These are phyloP conservation scores for Pecten maximus DNA, from an alignment of 2,888 invertebrate species.

Conservation along the genomic window DNA sequence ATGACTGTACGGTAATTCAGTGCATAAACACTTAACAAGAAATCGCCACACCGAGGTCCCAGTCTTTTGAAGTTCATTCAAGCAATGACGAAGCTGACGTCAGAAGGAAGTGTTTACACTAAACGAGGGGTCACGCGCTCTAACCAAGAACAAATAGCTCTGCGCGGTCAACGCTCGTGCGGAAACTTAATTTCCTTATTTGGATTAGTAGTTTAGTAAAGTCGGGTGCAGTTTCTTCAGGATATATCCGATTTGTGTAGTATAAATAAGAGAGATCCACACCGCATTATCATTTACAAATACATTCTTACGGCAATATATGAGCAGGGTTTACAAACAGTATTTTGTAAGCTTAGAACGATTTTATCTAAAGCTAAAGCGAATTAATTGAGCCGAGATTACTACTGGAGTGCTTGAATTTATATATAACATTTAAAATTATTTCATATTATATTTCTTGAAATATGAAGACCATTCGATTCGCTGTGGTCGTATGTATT, in stretches of 20 bases:
- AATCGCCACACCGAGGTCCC: background rate
- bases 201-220: background rate
- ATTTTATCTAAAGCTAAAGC: too few relatives aligned
- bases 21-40: conserved; percentile 20
- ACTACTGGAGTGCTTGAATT: too few relatives aligned
- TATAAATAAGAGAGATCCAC: background rate
- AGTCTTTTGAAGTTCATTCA: conserved; percentile 25
- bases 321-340: background rate
- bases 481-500: background rate
- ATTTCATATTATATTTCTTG: background rate
- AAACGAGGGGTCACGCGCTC: background rate
- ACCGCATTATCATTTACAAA: background rate
- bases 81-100: background rate
- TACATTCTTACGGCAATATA: background rate
- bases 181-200: background rate
- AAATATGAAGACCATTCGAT: background rate
- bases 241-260: background rate
- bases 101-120: conserved; percentile 27
- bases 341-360: too few relatives aligned
- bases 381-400: too few relatives aligned
- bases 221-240: background rate
- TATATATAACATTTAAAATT: background rate
- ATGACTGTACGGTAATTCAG: background rate
- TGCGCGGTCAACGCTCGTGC: conserved; percentile 18
- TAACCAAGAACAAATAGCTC: background rate